Evolutionary conservation across 2,888 invertebrate species (phyloP), one percentile per base, ranked within the genome.

Genomic region (Melanotus villosus): DNA sequence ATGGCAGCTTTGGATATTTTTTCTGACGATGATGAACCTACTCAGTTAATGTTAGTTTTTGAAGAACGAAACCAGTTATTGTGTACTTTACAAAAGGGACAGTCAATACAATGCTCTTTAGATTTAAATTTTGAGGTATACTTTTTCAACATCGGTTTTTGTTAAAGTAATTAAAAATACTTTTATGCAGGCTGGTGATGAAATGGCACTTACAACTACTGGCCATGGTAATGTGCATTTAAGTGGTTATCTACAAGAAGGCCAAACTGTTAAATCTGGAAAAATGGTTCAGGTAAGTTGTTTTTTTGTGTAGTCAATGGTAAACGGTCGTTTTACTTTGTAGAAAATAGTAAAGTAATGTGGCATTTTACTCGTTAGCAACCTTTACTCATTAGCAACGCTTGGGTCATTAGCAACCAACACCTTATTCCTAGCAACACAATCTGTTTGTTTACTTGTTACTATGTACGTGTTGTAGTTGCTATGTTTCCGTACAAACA

Each of bases 1-100:
- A 94, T 95, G 87, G 97, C 96, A 1, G 91, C 93, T 7, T 86
- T 97, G 81, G 96, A 97, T 80, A 86, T 88, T 23, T 88, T 89
- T 0, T 80, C 82, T 23, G 86, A 87, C 2, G 89, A 90, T 79
- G 86, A 86, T 67, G 89, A 89, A 1, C 84, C 88, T 0, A 90
- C 93, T 50, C 93, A 94, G 82, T 90, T 96, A 0, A 92, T 93
- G 89, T 87, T 95, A 0, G 90, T 90, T 19, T 91, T 90, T 54
- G 92, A 94, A 5, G 88, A 90, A 26, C 88, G 90, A 72, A 92
- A 92, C 78, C 96, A 92, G 81, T 85, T 96, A 0, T 84, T 96
- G 5, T 95, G 95, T 84, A 92, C 92, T 7, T 86, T 95, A 54
- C 88, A 89, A 79, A 89, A 90, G 82, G 87, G 86, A 57, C 87